phyloP scores from a whole-genome alignment of 37 sponge, comb jelly and placozoan genomes.

The Tethya wilhelma region DNA sequence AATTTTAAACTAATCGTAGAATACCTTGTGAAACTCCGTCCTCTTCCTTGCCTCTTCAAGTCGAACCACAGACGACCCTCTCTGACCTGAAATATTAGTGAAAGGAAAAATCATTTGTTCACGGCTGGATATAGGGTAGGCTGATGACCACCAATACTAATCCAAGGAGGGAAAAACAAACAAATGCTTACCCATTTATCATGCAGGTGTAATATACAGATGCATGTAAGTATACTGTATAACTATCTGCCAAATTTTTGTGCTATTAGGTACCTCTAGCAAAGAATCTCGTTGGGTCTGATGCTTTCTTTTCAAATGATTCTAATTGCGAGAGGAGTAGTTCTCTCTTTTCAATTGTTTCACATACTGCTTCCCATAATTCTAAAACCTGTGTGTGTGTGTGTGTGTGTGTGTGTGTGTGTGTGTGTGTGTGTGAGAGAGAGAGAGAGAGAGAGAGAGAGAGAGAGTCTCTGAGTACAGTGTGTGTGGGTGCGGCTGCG shows the following conservation, averaged over 20 bases:
- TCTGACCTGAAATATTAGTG: slow-evolving; percentile 18
- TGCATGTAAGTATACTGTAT: no score
- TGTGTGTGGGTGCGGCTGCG: no score
- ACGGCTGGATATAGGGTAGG: no score
- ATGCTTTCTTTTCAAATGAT: slow-evolving; percentile 81
- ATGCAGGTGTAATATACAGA: no score
- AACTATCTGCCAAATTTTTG: background rate
- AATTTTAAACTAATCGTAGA: no score
- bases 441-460: no score
- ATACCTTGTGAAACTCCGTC: slow-evolving; percentile 59
- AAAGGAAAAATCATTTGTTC: background rate
- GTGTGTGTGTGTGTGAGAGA: no score
- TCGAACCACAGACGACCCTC: slow-evolving; percentile 57
- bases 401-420: background rate
- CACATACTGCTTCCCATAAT: slow-evolving; percentile 80
- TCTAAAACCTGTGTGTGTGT: slow-evolving; percentile 54
- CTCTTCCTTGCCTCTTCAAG: slow-evolving; percentile 82
- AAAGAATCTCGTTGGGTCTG: slow-evolving; percentile 90
- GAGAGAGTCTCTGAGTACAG: no score
- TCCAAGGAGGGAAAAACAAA: no score
- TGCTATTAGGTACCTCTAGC: slow-evolving; percentile 52
- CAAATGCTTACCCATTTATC: no score
- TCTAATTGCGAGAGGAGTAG: slow-evolving; percentile 54
- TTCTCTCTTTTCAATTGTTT: slow-evolving; percentile 71
- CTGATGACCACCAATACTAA: no score